Conservation (phyloP, 2,797 vertebrate genomes). For the Lacerta viridis region DNA sequence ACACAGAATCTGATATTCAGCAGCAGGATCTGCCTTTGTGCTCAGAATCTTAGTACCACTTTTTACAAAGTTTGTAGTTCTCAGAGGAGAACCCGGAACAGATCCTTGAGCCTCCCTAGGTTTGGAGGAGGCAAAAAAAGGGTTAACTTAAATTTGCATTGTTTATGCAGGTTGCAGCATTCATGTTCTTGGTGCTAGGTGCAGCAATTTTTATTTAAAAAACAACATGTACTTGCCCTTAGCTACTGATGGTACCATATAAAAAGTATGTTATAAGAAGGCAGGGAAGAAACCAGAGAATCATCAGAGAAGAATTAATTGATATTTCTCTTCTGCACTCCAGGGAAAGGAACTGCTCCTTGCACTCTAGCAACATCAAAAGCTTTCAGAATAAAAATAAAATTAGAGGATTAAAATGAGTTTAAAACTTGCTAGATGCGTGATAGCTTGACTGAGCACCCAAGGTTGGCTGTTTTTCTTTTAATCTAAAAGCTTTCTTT, state of each 20-base stretch:
- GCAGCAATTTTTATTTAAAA: neutral
- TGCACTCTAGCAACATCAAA: neutral
- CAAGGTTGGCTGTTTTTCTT: neutral
- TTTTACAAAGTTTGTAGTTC: neutral
- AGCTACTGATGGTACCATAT: neutral
- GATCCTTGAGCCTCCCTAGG: neutral
- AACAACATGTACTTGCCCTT: too few relatives aligned
- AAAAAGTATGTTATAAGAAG: neutral
- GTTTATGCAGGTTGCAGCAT: neutral
- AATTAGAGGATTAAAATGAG: neutral
- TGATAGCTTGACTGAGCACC: neutral
- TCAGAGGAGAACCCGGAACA: too few relatives aligned
- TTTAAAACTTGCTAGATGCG: neutral
- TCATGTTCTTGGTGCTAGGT: neutral
- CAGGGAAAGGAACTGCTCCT: neutral
- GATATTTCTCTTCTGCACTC: neutral
- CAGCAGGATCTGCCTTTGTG: neutral
- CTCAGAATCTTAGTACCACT: neutral
- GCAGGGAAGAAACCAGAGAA: neutral
- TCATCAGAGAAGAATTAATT: neutral
- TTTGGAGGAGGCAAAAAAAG: neutral
- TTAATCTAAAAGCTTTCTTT: neutral
- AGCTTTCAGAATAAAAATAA: conserved; percentile 2
- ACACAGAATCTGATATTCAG: neutral
- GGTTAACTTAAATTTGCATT: neutral